These are phyloP conservation scores for Nomia melanderi DNA, from an alignment of 1,140 invertebrate species.

Conservation along the genomic window DNA sequence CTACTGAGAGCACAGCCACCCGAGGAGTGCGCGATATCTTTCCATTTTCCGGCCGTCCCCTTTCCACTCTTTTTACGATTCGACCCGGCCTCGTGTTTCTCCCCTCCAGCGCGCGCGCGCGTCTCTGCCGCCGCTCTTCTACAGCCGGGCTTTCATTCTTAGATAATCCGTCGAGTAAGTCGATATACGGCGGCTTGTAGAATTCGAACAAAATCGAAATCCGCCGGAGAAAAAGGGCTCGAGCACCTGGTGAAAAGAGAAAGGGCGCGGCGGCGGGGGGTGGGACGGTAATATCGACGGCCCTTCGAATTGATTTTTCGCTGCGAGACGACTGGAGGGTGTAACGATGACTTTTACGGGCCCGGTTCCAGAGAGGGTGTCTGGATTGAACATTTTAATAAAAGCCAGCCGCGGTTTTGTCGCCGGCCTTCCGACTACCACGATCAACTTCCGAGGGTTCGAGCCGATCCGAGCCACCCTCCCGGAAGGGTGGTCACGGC, in stretches of 20 bases:
- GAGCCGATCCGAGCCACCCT: constrained; percentile 9
- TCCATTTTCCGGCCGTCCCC: constrained; percentile 45
- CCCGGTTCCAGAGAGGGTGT: no score
- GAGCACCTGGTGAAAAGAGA: background rate
- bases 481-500: constrained; percentile 4
- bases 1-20: background rate
- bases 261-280: no score
- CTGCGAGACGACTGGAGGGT: background rate
- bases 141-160: constrained; percentile 28
- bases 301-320: constrained; percentile 70
- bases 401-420: constrained; percentile 72
- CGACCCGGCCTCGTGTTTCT: background rate
- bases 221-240: background rate
- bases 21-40: constrained; percentile 45
- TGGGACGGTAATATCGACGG: no score
- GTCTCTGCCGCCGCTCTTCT: background rate
- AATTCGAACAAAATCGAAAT: constrained; percentile 57
- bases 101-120: no score
- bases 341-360: background rate
- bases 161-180: constrained; percentile 55
- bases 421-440: constrained; percentile 45
- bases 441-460: constrained; percentile 48
- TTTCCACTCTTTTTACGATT: constrained; percentile 34
- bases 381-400: constrained; percentile 73
- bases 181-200: constrained; percentile 44